Percentiles rank a stretch among this genome's conserved stretches.
Evolutionary conservation across 2,113 vertebrate species (phyloP).

Genomic region (Andinoacara biseriatus): DNA sequence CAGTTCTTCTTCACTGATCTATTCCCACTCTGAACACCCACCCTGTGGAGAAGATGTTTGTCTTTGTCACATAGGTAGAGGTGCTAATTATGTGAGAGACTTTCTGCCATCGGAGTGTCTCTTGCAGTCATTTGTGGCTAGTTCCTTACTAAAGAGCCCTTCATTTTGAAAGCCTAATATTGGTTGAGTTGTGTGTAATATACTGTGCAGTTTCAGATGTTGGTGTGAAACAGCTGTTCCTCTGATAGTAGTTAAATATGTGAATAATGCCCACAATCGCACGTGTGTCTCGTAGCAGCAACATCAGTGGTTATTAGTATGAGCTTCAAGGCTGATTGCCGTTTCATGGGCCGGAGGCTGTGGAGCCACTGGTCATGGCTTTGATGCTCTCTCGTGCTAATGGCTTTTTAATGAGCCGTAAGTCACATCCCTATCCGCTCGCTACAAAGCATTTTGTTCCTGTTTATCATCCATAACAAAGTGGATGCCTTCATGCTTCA

Average conservation of each 20-base stretch:
- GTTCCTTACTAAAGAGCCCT: background rate
- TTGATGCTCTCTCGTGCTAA: constrained; percentile 46
- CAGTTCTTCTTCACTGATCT: background rate
- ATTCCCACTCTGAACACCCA: background rate
- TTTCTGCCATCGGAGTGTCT: background rate
- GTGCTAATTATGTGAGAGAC: background rate
- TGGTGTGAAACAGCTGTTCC: background rate
- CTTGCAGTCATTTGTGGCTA: background rate
- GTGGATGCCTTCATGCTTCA: constrained; percentile 7
- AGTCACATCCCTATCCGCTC: constrained; percentile 28
- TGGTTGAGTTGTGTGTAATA: background rate
- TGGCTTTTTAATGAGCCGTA: constrained; percentile 59
- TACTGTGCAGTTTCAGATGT: background rate
- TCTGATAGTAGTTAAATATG: background rate
- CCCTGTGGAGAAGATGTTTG: background rate
- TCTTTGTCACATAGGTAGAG: background rate
- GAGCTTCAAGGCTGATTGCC: constrained; percentile 9
- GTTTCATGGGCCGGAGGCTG: constrained; percentile 19
- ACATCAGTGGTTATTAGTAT: background rate
- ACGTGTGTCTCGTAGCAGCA: background rate
- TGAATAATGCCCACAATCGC: background rate
- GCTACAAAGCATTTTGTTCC: constrained; percentile 12
- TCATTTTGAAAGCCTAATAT: background rate
- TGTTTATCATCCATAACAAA: constrained; percentile 15
- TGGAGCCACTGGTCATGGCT: constrained; percentile 1